A percentile compares a stretch with the other conserved stretches of the same genome.
Conservation (phyloP, 1,140 invertebrate genomes). For the Pseudomyrmex cubaensis region DNA sequence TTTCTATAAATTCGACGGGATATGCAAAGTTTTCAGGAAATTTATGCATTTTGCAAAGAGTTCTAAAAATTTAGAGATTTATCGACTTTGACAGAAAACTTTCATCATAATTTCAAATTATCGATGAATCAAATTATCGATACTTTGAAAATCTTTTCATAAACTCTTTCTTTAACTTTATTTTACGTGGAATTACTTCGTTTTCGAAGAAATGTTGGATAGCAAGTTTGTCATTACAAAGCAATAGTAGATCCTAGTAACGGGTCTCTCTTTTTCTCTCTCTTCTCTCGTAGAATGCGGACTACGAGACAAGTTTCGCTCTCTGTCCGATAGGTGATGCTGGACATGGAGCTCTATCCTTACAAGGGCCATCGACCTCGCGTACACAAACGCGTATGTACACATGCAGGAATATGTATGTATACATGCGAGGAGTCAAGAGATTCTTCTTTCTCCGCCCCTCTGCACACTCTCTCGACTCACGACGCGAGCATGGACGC, state of each 20-base stretch:
- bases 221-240: conserved; percentile 38
- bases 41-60: background rate
- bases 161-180: background rate
- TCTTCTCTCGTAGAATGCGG: conserved; percentile 77
- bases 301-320: conserved; percentile 78
- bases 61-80: background rate
- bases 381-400: conserved; percentile 59
- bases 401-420: conserved; percentile 37
- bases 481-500: conserved; percentile 59
- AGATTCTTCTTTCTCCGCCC: conserved; percentile 64
- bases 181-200: conserved; percentile 43
- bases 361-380: conserved; percentile 82
- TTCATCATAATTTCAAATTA: background rate
- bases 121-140: too few species aligned
- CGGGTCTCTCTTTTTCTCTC: conserved; percentile 64
- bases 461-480: conserved; percentile 34
- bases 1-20: background rate
- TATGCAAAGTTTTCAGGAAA: background rate
- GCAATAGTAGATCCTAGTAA: conserved; percentile 68
- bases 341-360: conserved; percentile 81
- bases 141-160: too few species aligned
- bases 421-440: conserved; percentile 62
- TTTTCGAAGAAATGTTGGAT: conserved; percentile 51
- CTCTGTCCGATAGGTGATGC: conserved; percentile 82
- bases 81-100: background rate